These are phyloP conservation scores for Cheilinus undulatus DNA, from an alignment of 2,113 vertebrate genomes.

Conservation along the genomic window DNA sequence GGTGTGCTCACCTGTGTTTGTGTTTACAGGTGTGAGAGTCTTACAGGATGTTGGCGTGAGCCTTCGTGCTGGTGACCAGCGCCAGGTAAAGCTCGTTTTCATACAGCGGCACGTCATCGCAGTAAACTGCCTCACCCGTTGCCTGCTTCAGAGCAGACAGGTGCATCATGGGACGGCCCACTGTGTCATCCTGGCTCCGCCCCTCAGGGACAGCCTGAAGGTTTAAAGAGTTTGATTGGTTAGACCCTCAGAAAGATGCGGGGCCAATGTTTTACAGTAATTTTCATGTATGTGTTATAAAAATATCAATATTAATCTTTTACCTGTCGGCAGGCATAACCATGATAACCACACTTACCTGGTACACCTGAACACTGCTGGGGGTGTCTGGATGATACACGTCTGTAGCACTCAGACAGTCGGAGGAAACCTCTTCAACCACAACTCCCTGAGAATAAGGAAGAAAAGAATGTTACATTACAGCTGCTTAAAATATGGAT, in stretches of 20 bases:
- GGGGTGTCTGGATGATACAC: slow-evolving; percentile 85
- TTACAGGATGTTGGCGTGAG: slow-evolving; percentile 92
- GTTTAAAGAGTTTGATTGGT: neutral
- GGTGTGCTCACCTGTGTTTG: slow-evolving; percentile 9
- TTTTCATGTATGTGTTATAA: no score
- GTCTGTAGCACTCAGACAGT: slow-evolving; percentile 87
- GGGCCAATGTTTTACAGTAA: no score
- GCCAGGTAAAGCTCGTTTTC: slow-evolving; percentile 91
- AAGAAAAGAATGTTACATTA: neutral
- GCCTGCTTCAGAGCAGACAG: slow-evolving; percentile 91
- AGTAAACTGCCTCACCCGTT: slow-evolving; percentile 94
- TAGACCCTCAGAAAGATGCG: no score
- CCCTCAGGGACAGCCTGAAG: slow-evolving; percentile 88
- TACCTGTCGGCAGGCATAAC: neutral
- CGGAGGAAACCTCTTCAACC: slow-evolving; percentile 73
- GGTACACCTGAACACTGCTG: slow-evolving; percentile 90
- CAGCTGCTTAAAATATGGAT: neutral
- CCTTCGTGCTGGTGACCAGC: slow-evolving; percentile 90
- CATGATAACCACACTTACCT: slow-evolving; percentile 83
- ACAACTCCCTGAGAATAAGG: slow-evolving; percentile 76
- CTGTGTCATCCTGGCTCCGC: slow-evolving; percentile 85
- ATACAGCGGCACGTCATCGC: slow-evolving; percentile 91
- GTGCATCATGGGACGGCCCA: slow-evolving; percentile 92
- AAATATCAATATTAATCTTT: no score
- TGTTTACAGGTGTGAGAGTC: slow-evolving; percentile 48